Evolutionary conservation across 2,888 invertebrate genomes (phyloP).

Genomic region (Trilocha varians): DNA sequence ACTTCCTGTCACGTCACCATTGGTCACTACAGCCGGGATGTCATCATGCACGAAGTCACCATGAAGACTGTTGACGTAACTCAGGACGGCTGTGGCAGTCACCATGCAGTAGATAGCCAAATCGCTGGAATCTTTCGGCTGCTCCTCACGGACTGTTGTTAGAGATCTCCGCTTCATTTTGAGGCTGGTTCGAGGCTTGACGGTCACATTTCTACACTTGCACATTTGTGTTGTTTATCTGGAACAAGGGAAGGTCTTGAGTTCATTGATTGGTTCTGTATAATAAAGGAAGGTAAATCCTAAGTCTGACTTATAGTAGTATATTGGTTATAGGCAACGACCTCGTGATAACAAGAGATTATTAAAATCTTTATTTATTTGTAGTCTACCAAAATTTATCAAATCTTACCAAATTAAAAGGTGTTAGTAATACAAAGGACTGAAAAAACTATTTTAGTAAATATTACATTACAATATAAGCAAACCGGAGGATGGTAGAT

Average conservation of each 20-base stretch:
- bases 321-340: too few species aligned
- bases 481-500: too few species aligned
- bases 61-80: conserved; percentile 82
- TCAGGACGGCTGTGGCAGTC: conserved; percentile 77
- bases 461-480: too few species aligned
- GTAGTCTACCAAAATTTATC: too few species aligned
- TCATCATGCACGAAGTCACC: conserved; percentile 93
- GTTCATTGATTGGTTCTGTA: too few species aligned
- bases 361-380: too few species aligned
- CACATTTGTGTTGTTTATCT: conserved; percentile 52
- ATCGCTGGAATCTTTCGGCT: conserved; percentile 37
- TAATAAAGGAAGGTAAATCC: too few species aligned
- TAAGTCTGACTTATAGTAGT: too few species aligned
- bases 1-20: conserved; percentile 83
- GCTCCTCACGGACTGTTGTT: conserved; percentile 54
- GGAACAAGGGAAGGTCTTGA: conserved; percentile 37
- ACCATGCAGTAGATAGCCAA: conserved; percentile 77
- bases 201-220: conserved; percentile 57
- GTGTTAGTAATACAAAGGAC: too few species aligned
- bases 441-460: too few species aligned
- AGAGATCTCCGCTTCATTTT: conserved; percentile 67
- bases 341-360: too few species aligned
- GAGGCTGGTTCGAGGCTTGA: conserved; percentile 33
- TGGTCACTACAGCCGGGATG: conserved; percentile 86
- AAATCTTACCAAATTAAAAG: too few species aligned